phyloP scores from a whole-genome alignment of 1,140 invertebrate genomes.

The Andricus grossulariae region DNA sequence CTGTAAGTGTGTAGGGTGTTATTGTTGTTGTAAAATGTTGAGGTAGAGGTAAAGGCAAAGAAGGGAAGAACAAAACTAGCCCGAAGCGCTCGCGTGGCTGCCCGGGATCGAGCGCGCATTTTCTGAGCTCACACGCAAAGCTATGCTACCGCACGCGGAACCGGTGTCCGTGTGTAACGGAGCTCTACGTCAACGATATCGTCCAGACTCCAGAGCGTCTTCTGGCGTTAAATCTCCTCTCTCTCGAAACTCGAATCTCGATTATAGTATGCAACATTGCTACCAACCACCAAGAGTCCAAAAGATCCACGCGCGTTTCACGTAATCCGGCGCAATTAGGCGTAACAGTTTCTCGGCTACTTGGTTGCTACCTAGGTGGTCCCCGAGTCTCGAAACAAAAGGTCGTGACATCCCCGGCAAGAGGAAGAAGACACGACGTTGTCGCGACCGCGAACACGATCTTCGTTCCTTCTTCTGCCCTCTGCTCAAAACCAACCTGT shows the following conservation, averaged over 20 bases:
- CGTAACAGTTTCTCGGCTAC: slow-evolving; percentile 48
- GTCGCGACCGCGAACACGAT: slow-evolving; percentile 10
- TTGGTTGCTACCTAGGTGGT: slow-evolving; percentile 45
- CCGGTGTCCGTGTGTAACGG: background rate
- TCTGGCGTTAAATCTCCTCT: too few species aligned
- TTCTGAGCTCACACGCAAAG: slow-evolving; percentile 3
- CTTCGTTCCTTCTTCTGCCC: slow-evolving; percentile 3
- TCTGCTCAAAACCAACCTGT: background rate
- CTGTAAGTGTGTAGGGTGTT: background rate
- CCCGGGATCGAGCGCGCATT: slow-evolving; percentile 4
- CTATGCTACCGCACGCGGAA: background rate
- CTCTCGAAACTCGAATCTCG: too few species aligned
- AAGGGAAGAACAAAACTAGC: slow-evolving; percentile 35
- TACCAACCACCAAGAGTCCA: background rate
- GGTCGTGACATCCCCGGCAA: slow-evolving; percentile 31
- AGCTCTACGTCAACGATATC: slow-evolving; percentile 24
- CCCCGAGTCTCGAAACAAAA: slow-evolving; percentile 31
- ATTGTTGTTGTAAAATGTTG: background rate
- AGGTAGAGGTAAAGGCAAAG: slow-evolving; percentile 1
- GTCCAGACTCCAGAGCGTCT: background rate
- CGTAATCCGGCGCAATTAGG: slow-evolving; percentile 55
- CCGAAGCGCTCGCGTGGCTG: slow-evolving; percentile 36
- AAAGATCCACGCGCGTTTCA: slow-evolving; percentile 34
- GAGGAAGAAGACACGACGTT: slow-evolving; percentile 36
- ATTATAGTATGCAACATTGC: too few species aligned